Base-by-base conservation (phyloP, 23 tunicate species). In the Ascidia mentula region DNA sequence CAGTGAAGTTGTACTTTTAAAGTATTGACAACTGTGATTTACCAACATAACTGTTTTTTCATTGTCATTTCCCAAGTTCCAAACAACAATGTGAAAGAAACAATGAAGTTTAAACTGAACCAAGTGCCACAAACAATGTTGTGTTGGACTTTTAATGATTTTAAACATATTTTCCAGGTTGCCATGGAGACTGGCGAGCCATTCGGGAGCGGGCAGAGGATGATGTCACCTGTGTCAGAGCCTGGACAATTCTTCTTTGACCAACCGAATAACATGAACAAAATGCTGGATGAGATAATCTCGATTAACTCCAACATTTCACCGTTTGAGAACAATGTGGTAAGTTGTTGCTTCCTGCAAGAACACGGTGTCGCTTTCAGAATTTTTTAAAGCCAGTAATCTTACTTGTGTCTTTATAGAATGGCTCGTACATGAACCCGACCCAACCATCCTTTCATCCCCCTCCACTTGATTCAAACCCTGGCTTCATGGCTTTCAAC, bases 171-270 rank as follows among this genome's bases (percentile, higher is more conserved):
- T 3, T 37, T 36, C 2, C 39, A 74, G 78, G 38, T 46, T 28
- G 45, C 78, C 17, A 74, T 74, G 78, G 78, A 74, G 26, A 74
- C 78, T 26, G 24, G 24, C 24, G 65, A 53, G 65, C 22, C 28
- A 20, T 53, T 53, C 13, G 65, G 65, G 65, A 53, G 46, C 78
- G 40, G 78, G 34, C 78, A 38, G 24, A 38, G 40, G 46, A 36
- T 74, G 46, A 30, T 32, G 74, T 38, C 82, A n/a, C 74, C 79
- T 12, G 39, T 75, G 38, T 46, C 84, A 6, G 90, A 86, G 38
- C 90, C 90, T 34, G 90, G 90, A 2, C 84, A 79, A 60, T 35
- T 73, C 18, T 79, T 86, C 36, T 86, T 86, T 36, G 90, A 86
- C 30, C 78, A 45, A 31, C 72, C 73, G 1, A 20, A 5, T n/a